Evolutionary conservation across 2,113 vertebrate species (phyloP).

Genomic region (Rhynchomys soricoides): DNA sequence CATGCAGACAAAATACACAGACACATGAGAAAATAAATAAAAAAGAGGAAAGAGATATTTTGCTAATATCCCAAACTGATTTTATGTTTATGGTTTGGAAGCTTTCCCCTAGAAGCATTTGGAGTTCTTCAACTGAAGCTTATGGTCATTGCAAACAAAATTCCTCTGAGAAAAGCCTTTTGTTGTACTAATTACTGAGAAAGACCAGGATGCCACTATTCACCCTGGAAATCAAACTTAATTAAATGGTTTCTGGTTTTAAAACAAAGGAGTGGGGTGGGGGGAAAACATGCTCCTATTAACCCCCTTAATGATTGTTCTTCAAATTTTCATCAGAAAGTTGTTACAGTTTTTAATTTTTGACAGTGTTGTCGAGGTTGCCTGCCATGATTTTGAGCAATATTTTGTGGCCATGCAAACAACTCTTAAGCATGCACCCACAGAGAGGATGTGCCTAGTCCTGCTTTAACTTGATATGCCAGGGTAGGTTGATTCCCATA

Average conservation of each 20-base stretch:
- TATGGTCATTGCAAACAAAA: neutral
- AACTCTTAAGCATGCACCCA: neutral
- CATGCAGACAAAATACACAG: neutral
- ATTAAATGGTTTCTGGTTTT: constrained; percentile 15
- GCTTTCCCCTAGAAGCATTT: neutral
- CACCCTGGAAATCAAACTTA: neutral
- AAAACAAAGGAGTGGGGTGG: neutral
- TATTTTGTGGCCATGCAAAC: neutral
- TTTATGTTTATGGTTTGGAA: neutral
- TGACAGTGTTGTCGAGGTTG: neutral
- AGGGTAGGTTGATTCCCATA: too few species aligned
- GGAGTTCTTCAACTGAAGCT: neutral
- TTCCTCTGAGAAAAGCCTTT: neutral
- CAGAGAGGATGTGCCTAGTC: too few species aligned
- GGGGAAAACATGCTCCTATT: neutral
- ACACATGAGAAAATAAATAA: neutral
- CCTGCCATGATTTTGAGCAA: neutral
- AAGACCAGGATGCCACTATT: neutral
- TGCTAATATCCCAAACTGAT: neutral
- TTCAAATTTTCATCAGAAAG: constrained; percentile 13
- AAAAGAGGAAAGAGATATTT: neutral
- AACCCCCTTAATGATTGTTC: neutral
- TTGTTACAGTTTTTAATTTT: neutral
- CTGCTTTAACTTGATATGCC: too few species aligned
- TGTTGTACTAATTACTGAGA: neutral